phyloP scores from a whole-genome alignment of 2,113 vertebrate species.

The Leptobrachium ailaonicum region DNA sequence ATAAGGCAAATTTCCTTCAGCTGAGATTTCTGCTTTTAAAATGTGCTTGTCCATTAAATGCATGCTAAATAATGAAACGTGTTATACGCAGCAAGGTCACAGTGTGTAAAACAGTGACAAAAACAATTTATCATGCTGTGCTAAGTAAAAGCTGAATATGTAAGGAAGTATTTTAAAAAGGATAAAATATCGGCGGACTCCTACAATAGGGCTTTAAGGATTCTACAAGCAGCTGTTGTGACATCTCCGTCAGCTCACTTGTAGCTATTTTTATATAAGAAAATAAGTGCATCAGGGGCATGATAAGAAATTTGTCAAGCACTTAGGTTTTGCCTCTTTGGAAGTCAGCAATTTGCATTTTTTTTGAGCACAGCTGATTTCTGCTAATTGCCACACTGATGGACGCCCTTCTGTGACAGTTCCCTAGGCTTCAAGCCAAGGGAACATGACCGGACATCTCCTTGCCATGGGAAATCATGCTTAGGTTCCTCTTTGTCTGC shows the following conservation, averaged over 20 bases:
- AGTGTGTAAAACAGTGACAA: not conserved
- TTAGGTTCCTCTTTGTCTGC: not conserved
- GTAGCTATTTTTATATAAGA: not conserved
- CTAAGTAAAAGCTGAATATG: not conserved
- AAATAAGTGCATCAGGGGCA: not conserved
- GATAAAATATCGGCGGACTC: not conserved
- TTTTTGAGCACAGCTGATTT: constrained; percentile 26
- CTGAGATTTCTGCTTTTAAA: constrained; percentile 1
- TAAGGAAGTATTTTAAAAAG: not conserved
- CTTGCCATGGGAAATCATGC: not conserved
- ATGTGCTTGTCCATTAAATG: not conserved
- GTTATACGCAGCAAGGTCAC: not conserved
- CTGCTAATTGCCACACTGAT: constrained; percentile 39
- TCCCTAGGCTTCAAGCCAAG: constrained; percentile 16
- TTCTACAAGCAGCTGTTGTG: not conserved
- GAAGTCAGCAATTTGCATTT: constrained; percentile 39
- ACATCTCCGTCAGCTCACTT: not conserved
- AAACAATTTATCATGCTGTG: not conserved
- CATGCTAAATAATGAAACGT: not conserved
- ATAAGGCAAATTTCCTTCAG: not conserved
- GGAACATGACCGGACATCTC: constrained; percentile 31
- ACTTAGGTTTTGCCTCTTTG: constrained; percentile 14
- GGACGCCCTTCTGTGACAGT: constrained; percentile 22
- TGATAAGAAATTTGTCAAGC: constrained; percentile 33
- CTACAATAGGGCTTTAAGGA: not conserved